Percentiles rank a stretch among this genome's conserved stretches.
These are phyloP conservation scores for Diabrotica undecimpunctata DNA, from an alignment of 1,140 invertebrate genomes.

Conservation along the genomic window DNA sequence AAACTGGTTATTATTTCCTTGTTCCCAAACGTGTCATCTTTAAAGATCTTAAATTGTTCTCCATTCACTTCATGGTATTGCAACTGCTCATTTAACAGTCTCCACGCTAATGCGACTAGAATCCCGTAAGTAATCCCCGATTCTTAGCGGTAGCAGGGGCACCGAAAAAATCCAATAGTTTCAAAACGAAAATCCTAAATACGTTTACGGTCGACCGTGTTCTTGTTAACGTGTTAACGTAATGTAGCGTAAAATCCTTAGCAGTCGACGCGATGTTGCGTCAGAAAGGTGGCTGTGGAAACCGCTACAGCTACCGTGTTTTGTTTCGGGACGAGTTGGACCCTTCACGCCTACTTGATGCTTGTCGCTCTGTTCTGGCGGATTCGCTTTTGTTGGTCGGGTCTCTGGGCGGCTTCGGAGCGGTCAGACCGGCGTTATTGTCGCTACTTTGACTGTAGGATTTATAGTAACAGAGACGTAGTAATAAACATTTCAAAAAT, in stretches of 20 bases:
- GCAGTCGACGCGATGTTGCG: conserved; percentile 9
- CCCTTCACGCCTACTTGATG: conserved; percentile 23
- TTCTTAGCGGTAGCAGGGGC: no score
- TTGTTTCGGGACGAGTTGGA: background rate
- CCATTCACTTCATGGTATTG: no score
- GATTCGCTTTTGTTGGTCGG: conserved; percentile 16
- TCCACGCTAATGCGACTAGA: no score
- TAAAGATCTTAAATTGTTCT: no score
- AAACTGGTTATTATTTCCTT: no score
- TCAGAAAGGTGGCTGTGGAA: conserved; percentile 16
- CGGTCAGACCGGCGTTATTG: background rate
- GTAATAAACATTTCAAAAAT: no score
- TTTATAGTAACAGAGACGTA: no score
- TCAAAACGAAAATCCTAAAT: conserved; percentile 3
- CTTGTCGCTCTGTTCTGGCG: background rate
- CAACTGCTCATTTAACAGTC: no score
- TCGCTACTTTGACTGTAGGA: no score
- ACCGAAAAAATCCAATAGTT: no score
- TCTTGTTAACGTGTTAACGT: conserved; percentile 18
- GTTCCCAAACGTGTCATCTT: no score
- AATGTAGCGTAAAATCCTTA: conserved; percentile 33
- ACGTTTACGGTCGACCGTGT: conserved; percentile 5
- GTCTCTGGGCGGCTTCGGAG: background rate
- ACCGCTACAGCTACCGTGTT: conserved; percentile 4
- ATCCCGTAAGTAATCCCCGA: no score